Base-by-base conservation (phyloP, 2,888 invertebrate genomes). In the Thysanoteuthis rhombus region DNA sequence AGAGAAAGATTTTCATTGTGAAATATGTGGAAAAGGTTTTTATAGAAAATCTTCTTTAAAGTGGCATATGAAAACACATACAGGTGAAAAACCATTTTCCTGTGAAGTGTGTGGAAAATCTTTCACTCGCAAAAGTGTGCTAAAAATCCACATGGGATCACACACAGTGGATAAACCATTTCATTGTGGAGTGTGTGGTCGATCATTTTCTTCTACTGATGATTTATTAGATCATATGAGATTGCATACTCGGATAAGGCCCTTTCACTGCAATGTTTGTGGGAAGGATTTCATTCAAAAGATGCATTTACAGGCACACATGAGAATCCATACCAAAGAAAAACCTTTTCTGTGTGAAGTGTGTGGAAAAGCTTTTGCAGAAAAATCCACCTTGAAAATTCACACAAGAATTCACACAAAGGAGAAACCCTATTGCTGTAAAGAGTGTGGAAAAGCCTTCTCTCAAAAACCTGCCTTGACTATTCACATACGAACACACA, bases 401-500 rank as follows among this genome's bases (percentile, higher is more conserved):
- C 90, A 90, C 39, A 39, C 10, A 90, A 90, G 40, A 90, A 38
- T 40, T 28, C 90, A 90, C 90, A 90, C 90, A 38, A 40, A 40
- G 10, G 90, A 90, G 39, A 90, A 40, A 90, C 90, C 38, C 5
- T 90, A 40, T 28, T 28, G 90, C 4, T 90, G 90, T 22, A 28
- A 22, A 90, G 40, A 40, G 40, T 90, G 90, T 90, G 90, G 40
- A 39, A 90, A 38, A 90, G 25, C 90, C 40, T 90, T 90, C 39
- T 40, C 38, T 3, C 90, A 90, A 40, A 90, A 90, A 90, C 40
- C 39, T 28, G 39, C 38, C 40, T 40, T 90, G 3, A 40, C 40
- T 28, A 90, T 90, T 28, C 90, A 90, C 40, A 90, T 90, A 90
- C 90, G 90, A 75, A 75, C 75, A 32, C 75, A 75, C 75, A 75